Evolutionary conservation across 2,888 invertebrate species (phyloP), one percentile per base, ranked within the genome.

Genomic region (Amphipyra tragopoginis): DNA sequence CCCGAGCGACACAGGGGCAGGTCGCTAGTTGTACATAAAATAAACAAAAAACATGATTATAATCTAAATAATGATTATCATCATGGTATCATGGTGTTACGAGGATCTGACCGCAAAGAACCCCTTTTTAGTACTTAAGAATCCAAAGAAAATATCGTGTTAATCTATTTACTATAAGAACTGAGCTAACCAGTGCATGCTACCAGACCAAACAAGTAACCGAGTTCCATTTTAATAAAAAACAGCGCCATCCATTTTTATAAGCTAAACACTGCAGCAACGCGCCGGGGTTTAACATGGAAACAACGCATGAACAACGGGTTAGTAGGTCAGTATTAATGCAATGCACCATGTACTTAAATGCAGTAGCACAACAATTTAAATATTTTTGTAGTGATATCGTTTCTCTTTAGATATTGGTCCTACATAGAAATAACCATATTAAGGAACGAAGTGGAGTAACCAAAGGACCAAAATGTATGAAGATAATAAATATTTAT

Each of bases 281-380:
- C 34, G 39, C 21, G 47, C 26, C 21, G 51, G 36, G 39, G 49
- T 62, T 53, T 33, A 54, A 68, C 62, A 68, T 68, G 74, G 51
- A 52, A 55, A 73, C 69, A 72, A 59, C 15, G 63, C 48, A 47
- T 38, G 42, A 57, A 49, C 42, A 68, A 49, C 49, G 56, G 75
- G 70, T 71, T 57, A 71, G 15, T 71, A 21, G 70, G 70, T 71
- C 75, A 71, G 21, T 62, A 69, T 74, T 62, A 71, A 71, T 71
- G 70, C 70, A 71, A 57, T 71, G 70, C 70, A 63, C 63, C 70
- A 71, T 63, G 57, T 44, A n/a, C n/a, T n/a, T n/a, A 69, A 63
- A 52, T 57, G 75, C 56, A 71, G 63, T 39, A 10, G 15, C 52
- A 42, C 57, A 50, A 44, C 68, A 56, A 63, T 62, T 53, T 49